A percentile compares a stretch with the other conserved stretches of the same genome.
These are phyloP conservation scores for Gandaritis pyraliata DNA, from an alignment of 2,888 invertebrate species.

Conservation along the genomic window DNA sequence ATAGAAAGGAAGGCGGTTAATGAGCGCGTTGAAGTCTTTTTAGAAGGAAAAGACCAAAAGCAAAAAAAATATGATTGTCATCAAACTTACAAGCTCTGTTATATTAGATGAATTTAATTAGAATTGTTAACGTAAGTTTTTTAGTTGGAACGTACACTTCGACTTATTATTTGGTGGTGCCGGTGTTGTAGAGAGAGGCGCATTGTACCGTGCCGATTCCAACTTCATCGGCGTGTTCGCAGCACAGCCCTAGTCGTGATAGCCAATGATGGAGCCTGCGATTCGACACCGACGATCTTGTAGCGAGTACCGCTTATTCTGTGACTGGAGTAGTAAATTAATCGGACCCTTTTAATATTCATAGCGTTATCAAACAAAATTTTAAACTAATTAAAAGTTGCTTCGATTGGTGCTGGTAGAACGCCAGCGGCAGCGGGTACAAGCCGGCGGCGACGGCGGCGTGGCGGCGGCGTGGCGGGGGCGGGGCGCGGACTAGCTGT, in stretches of 20 bases:
- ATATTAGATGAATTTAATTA: too few species aligned
- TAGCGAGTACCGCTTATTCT: slow-evolving; percentile 18
- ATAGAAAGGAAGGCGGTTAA: too few species aligned
- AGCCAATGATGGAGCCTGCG: slow-evolving; percentile 47
- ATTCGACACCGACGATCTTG: slow-evolving; percentile 39
- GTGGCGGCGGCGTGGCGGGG: slow-evolving; percentile 22
- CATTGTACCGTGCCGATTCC: background rate
- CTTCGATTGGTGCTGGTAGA: slow-evolving; percentile 60
- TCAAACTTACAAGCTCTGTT: too few species aligned
- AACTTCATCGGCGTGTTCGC: background rate
- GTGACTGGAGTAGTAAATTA: slow-evolving; percentile 74
- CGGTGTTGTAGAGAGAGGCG: too few species aligned
- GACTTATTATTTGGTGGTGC: too few species aligned
- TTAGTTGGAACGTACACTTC: too few species aligned
- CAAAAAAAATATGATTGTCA: too few species aligned
- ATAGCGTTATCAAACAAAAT: slow-evolving; percentile 80
- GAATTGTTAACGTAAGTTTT: too few species aligned
- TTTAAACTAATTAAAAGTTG: slow-evolving; percentile 81
- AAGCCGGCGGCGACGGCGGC: slow-evolving; percentile 26
- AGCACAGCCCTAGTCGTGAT: slow-evolving; percentile 14
- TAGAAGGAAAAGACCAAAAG: too few species aligned
- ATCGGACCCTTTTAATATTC: slow-evolving; percentile 79
- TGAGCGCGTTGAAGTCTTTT: too few species aligned
- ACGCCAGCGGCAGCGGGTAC: slow-evolving; percentile 20
- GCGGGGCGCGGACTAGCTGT: slow-evolving; percentile 21